Conservation (phyloP, 2,888 invertebrate genomes). For the Lacanobia wlatinum region DNA sequence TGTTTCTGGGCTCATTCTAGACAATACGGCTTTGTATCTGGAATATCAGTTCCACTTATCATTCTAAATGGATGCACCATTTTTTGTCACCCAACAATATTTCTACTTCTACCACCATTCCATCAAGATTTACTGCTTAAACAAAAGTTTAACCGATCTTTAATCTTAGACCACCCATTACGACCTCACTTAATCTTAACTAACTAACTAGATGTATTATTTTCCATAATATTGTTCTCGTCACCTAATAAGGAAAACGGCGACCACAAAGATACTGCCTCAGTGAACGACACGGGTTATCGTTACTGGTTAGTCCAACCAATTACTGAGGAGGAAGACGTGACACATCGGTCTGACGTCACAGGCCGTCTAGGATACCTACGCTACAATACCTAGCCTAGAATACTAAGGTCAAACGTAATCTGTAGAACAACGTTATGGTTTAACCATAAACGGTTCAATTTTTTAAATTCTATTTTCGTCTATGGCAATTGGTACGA, state of each 20-base stretch:
- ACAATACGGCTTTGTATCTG: too few species aligned
- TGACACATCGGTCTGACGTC: slow-evolving; percentile 39
- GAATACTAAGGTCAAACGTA: slow-evolving; percentile 12
- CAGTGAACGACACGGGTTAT: slow-evolving; percentile 31
- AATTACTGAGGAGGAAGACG: slow-evolving; percentile 22
- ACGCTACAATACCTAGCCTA: slow-evolving; percentile 7
- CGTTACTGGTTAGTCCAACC: background rate
- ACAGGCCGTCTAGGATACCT: slow-evolving; percentile 6
- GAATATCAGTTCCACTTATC: too few species aligned
- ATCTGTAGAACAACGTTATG: background rate
- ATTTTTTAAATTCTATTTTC: background rate
- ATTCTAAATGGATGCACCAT: too few species aligned
- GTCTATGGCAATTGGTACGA: background rate
- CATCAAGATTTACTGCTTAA: too few species aligned
- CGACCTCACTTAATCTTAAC: background rate
- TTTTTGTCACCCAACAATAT: too few species aligned
- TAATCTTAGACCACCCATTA: background rate
- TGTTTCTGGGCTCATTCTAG: too few species aligned
- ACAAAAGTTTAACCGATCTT: background rate
- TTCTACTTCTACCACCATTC: too few species aligned
- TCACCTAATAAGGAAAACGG: slow-evolving; percentile 25
- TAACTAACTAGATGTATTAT: slow-evolving; percentile 8
- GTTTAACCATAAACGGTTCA: too few species aligned
- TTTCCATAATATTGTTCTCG: slow-evolving; percentile 2
- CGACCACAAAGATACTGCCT: slow-evolving; percentile 1